Evolutionary conservation across 1,140 invertebrate genomes (phyloP).

Genomic region (Colletes gigas): DNA sequence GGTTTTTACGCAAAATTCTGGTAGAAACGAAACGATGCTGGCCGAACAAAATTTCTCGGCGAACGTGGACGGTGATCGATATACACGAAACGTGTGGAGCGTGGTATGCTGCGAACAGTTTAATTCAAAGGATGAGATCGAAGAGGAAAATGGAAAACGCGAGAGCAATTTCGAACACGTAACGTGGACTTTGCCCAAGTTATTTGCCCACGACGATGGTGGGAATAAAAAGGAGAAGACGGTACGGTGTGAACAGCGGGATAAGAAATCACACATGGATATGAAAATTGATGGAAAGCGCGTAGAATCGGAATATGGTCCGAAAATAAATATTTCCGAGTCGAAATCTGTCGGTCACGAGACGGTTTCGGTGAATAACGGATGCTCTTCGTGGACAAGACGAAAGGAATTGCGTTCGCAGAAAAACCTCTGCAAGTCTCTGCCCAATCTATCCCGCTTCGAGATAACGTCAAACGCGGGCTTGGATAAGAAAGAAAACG

Average conservation of each 20-base stretch:
- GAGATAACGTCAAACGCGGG: background rate
- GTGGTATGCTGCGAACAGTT: background rate
- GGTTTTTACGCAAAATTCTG: background rate
- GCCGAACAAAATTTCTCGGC: too few species aligned
- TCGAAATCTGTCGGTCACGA: background rate
- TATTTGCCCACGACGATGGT: too few species aligned
- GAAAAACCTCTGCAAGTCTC: conserved; percentile 24
- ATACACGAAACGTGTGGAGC: background rate
- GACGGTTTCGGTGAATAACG: too few species aligned
- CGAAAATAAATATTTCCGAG: too few species aligned
- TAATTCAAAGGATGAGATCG: background rate
- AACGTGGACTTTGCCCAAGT: too few species aligned
- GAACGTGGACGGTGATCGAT: background rate
- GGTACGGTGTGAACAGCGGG: too few species aligned
- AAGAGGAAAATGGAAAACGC: background rate
- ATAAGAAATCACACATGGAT: too few species aligned
- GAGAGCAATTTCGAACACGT: background rate
- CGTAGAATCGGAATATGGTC: background rate
- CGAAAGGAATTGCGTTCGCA: background rate
- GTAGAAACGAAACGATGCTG: too few species aligned
- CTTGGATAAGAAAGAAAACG: background rate
- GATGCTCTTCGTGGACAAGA: background rate
- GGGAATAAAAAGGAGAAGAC: background rate
- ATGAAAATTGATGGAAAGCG: too few species aligned
- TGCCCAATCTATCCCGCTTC: conserved; percentile 35